Percentiles rank a stretch among this genome's conserved stretches.
phyloP scores from a whole-genome alignment of 2,888 invertebrate genomes.

The Phengaris arion region DNA sequence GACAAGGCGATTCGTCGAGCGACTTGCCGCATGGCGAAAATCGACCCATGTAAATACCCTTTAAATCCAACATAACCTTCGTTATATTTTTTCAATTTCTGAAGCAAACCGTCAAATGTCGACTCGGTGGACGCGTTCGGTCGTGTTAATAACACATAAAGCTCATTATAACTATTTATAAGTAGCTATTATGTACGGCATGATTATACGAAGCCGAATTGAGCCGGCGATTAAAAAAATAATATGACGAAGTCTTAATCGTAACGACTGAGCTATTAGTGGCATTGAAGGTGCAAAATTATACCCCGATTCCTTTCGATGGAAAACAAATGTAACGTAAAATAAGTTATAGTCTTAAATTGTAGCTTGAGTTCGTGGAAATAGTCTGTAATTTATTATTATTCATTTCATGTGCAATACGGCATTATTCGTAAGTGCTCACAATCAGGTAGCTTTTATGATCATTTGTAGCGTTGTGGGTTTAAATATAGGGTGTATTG shows the following conservation, averaged over 20 bases:
- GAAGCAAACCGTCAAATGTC: background rate
- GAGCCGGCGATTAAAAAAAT: constrained; percentile 38
- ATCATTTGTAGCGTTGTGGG: constrained; percentile 1
- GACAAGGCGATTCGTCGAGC: no score
- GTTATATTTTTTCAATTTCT: background rate
- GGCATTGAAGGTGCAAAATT: constrained; percentile 45
- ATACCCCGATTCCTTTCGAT: constrained; percentile 38
- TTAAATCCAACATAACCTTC: no score
- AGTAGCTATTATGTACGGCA: constrained; percentile 41
- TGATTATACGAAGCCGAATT: constrained; percentile 42
- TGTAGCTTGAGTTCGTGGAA: constrained; percentile 28
- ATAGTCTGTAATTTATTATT: constrained; percentile 23
- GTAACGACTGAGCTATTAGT: constrained; percentile 42
- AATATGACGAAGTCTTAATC: constrained; percentile 40
- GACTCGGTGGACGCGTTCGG: constrained; percentile 26
- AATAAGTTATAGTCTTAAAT: constrained; percentile 31
- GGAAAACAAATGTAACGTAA: constrained; percentile 34
- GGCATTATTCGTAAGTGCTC: constrained; percentile 10
- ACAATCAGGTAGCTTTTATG: constrained; percentile 14
- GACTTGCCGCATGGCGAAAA: no score
- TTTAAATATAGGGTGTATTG: constrained; percentile 1
- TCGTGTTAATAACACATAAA: constrained; percentile 46
- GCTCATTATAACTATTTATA: constrained; percentile 41
- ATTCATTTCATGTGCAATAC: constrained; percentile 20
- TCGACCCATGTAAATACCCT: no score